Percentiles rank a stretch among this genome's conserved stretches.
Conservation (phyloP, 2,113 vertebrate genomes). For the Alligator sinensis region DNA sequence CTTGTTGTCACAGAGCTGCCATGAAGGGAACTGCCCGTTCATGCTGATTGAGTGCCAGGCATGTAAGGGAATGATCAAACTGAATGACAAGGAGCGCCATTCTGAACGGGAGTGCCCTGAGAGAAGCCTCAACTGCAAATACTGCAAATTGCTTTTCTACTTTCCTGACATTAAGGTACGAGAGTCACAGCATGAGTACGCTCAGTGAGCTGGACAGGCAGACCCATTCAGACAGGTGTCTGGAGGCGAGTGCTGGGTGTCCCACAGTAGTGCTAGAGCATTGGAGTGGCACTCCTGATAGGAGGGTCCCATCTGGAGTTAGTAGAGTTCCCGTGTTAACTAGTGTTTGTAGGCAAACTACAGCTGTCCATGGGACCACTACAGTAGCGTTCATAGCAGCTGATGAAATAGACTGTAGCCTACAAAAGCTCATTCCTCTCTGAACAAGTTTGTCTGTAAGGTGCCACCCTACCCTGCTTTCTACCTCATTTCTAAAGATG, state of each 20-base stretch:
- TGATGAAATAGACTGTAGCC: no score
- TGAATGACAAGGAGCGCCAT: slow-evolving; percentile 79
- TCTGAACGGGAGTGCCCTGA: slow-evolving; percentile 80
- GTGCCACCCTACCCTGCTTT: no score
- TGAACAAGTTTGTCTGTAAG: no score
- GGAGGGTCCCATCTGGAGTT: not conserved
- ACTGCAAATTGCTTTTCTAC: slow-evolving; percentile 80
- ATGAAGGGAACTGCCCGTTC: slow-evolving; percentile 80
- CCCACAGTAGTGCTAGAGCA: not conserved
- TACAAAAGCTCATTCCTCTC: no score
- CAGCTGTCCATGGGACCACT: no score
- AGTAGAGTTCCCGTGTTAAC: not conserved
- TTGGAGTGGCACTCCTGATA: not conserved
- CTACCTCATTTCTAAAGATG: rapidly evolving
- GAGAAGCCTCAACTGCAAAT: slow-evolving; percentile 82
- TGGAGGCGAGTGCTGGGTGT: not conserved
- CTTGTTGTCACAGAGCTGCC: slow-evolving; percentile 64
- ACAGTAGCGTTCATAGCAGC: no score
- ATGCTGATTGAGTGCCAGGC: slow-evolving; percentile 75
- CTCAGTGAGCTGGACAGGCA: rapidly evolving
- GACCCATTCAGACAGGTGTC: not conserved
- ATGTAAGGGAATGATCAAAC: slow-evolving; percentile 73
- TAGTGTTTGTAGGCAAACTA: no score
- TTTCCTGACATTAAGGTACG: slow-evolving; percentile 79
- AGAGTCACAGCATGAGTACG: rapidly evolving